Base-by-base conservation (phyloP, 37 sponge, comb jelly and placozoan species). In the Dysidea cf. avara region DNA sequence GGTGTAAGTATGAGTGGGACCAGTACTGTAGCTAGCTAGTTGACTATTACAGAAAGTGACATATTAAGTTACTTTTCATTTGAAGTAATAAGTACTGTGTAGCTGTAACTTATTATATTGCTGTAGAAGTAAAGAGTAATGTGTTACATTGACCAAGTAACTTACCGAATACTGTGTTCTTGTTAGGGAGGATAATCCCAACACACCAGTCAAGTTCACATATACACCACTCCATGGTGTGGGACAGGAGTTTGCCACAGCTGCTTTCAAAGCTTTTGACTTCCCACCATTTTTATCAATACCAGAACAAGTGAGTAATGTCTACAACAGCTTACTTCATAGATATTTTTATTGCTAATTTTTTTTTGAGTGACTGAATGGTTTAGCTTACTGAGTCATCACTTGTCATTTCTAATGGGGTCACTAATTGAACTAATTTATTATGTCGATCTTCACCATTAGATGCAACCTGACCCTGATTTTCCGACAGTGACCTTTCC, bases 181-280 rank as follows among this genome's bases (percentile, higher is more conserved):
- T 37, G 32, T 18, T 22, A 74, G 75, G 16, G 68, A 75, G 6
- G 24, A 31, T 7, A 83, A 75, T 47, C 37, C 37, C 4, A 14
- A 51, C 39, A 47, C 54, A 21, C 61, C 79, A 16, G 21, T 84
- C 13, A 90, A 68, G 62, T 82, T 92, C 61, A 78, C 82, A 0
- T 99, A 95, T 72, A 95, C 94, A 18, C 86, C 99, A 17, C 95
- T 99, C 96, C 99, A 99, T 57, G 99, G 99, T 20, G 99, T 99
- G 31, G 99, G 99, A 0, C 74, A 73, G 24, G 64, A 76, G 66
- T 86, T 90, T 52, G 86, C 84, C 25, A 56, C 64, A 38, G 40
- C 69, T 36, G 89, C 92, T 21, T 95, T 99, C 57, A 13, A 65
- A 13, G 81, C 71, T 1, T 92, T 99, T 49, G 70, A 68, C 35